Percentiles rank a stretch among this genome's conserved stretches.
Evolutionary conservation across 2,888 invertebrate genomes (phyloP).

Genomic region (Aphelenchoides bicaudatus): DNA sequence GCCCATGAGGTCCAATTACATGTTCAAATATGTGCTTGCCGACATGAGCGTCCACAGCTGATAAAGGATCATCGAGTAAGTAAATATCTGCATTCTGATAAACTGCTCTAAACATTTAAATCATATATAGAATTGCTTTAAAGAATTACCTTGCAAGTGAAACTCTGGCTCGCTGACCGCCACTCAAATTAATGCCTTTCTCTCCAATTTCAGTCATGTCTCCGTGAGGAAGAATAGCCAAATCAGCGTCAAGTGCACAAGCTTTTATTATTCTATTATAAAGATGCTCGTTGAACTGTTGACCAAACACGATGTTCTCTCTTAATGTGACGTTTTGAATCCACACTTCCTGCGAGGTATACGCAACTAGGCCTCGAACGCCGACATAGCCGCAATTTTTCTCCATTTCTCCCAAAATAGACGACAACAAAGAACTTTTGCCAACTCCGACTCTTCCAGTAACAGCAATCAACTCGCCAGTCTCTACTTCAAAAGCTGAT

Average conservation of each 20-base stretch:
- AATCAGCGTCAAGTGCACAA: constrained; percentile 51
- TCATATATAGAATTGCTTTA: too few relatives aligned
- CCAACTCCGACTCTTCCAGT: constrained; percentile 56
- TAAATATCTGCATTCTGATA: constrained; percentile 84
- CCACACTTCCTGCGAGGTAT: constrained; percentile 94
- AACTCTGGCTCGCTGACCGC: constrained; percentile 68
- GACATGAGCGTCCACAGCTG: constrained; percentile 93
- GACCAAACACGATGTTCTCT: constrained; percentile 81
- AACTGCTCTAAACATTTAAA: too few relatives aligned
- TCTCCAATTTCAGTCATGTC: constrained; percentile 58
- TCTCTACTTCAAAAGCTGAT: background rate
- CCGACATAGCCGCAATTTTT: constrained; percentile 43
- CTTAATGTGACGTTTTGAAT: constrained; percentile 91
- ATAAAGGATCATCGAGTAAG: constrained; percentile 87
- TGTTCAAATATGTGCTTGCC: constrained; percentile 70
- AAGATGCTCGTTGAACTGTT: constrained; percentile 49
- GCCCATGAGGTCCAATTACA: constrained; percentile 28
- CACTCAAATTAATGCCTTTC: constrained; percentile 58
- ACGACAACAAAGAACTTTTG: constrained; percentile 70
- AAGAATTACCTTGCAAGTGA: constrained; percentile 82
- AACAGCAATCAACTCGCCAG: constrained; percentile 61
- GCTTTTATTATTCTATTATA: constrained; percentile 52
- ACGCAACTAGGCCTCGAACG: constrained; percentile 69
- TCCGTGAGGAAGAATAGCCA: constrained; percentile 46
- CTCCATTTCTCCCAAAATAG: constrained; percentile 69